phyloP scores from a whole-genome alignment of 1,140 invertebrate species.

The Sweltsa coloradensis region DNA sequence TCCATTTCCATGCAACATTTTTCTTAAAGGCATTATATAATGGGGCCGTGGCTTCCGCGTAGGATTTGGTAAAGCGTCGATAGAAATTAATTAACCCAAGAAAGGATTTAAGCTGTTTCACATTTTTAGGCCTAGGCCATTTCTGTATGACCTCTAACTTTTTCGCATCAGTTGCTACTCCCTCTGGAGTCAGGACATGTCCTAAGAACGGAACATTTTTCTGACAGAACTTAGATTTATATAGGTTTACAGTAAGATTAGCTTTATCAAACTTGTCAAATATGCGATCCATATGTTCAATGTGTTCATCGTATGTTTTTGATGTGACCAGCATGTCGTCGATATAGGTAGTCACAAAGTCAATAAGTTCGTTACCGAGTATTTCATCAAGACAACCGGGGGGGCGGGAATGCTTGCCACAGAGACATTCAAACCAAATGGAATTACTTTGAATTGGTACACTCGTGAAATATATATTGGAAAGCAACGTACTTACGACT shows the following conservation, averaged over 20 bases:
- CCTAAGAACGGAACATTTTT: constrained; percentile 22
- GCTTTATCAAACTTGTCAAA: constrained; percentile 23
- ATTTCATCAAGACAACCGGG: not conserved
- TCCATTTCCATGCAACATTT: constrained; percentile 9
- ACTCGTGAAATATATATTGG: no score
- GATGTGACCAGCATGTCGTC: constrained; percentile 16
- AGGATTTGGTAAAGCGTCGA: constrained; percentile 25
- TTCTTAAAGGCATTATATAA: constrained; percentile 24
- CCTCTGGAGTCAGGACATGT: no score
- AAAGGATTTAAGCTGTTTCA: constrained; percentile 28
- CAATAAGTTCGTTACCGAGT: not conserved
- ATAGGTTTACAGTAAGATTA: constrained; percentile 31
- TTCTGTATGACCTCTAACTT: constrained; percentile 17
- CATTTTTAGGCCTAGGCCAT: constrained; percentile 21
- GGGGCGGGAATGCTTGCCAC: not conserved
- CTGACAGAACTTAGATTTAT: constrained; percentile 21
- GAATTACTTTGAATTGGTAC: not conserved
- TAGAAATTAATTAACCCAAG: constrained; percentile 31
- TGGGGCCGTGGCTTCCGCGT: constrained; percentile 17
- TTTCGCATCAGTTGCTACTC: constrained; percentile 15
- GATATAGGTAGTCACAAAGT: constrained; percentile 5
- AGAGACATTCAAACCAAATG: not conserved
- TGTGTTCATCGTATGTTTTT: constrained; percentile 12
- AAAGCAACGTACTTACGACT: constrained; percentile 25
- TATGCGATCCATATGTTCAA: constrained; percentile 9